Evolutionary conservation across 2,888 invertebrate genomes (phyloP), one percentile per base, ranked within the genome.

Genomic region (Ypsolopha sequella): DNA sequence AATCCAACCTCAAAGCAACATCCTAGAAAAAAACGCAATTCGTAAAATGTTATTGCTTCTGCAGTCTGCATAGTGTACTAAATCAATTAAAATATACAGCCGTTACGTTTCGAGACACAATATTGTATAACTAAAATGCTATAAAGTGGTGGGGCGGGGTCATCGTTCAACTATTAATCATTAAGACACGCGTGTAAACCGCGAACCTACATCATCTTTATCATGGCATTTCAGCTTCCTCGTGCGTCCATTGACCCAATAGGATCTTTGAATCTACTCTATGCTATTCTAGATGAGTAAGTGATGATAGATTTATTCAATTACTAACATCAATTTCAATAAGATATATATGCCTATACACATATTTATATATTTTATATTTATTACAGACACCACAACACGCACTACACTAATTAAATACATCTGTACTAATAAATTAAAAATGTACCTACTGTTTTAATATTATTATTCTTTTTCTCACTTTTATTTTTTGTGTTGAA

Each of bases 181-280:
- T 70, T 64, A 65, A 63, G 66, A 68, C 71, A 66, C 72, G 60
- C 59, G 57, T 68, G 65, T 72, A 68, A 72, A 69, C 67, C 59
- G 69, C 72, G 60, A 66, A 68, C 72, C 74, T 78, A 74, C 66
- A 79, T 78, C 77, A 78, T 73, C 64, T 71, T 73, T 69, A 68
- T 61, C 51, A 56, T 54, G 56, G 60, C 55, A 63, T 64, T 58
- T 59, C 48, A 52, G 53, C 50, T 50, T 56, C 51, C 53, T 45
- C 50, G 51, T 41, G 24, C 24, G 24, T 24, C 24, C 24, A 4
- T 24, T 24, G 24, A 24, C 24, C 24, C 24, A 24, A 2, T 24
- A 4, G 24, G 24, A 24, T 24, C 24, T 24, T 24, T 2, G 24
- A 24, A 2, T 24, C 24, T 24, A 24, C 24, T 24, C 24, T 2